phyloP scores from a whole-genome alignment of 2,113 vertebrate species.

The Cavia porcellus region DNA sequence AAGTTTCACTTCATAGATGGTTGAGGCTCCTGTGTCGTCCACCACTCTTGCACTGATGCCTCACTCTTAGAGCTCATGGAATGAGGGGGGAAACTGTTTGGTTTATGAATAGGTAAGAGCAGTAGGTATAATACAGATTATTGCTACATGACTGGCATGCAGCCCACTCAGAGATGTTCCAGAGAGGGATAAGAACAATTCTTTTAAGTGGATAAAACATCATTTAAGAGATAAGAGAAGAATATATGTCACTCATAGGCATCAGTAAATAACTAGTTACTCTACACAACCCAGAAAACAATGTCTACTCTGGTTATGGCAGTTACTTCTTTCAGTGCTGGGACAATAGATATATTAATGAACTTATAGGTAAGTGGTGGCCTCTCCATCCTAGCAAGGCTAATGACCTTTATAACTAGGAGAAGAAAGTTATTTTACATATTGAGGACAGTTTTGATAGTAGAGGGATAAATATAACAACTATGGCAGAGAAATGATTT shows the following conservation, averaged over 20 bases:
- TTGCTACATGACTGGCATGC: background rate
- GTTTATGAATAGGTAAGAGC: background rate
- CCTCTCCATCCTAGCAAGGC: background rate
- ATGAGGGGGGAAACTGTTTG: background rate
- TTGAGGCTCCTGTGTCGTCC: background rate
- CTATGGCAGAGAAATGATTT: background rate
- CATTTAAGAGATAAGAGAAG: background rate
- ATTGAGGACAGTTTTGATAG: background rate
- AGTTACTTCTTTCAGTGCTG: background rate
- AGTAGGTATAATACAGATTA: background rate
- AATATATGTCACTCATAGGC: background rate
- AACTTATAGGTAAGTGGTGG: background rate
- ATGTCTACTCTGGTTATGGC: background rate
- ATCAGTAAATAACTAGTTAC: background rate
- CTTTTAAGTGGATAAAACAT: constrained; percentile 34
- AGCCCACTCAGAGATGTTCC: background rate
- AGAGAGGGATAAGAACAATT: background rate
- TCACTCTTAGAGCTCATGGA: background rate
- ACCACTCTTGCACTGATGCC: background rate
- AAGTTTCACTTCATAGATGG: background rate
- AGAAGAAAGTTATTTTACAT: constrained; percentile 1
- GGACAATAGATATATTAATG: background rate
- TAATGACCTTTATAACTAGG: background rate
- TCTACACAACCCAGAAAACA: background rate
- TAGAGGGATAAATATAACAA: background rate